A percentile compares a stretch with the other conserved stretches of the same genome.
These are phyloP conservation scores for Caranx melampygus DNA, from an alignment of 2,113 vertebrate species.

Conservation along the genomic window DNA sequence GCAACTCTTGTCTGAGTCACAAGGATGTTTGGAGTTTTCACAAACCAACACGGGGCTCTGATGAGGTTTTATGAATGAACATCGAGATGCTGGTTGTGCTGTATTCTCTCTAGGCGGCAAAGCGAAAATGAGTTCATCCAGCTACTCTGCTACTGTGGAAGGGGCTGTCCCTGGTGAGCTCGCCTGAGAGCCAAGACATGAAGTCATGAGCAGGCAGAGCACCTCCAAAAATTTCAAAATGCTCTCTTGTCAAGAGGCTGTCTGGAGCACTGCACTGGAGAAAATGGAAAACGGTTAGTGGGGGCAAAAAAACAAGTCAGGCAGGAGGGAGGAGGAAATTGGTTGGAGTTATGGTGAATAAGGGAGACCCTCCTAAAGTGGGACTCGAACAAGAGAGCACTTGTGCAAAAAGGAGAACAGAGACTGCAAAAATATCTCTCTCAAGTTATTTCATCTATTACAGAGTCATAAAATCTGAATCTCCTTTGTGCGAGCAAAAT, in stretches of 20 bases:
- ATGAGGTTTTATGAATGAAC: conserved; percentile 74
- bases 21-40: conserved; percentile 31
- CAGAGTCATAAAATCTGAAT: conserved; percentile 4
- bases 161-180: conserved; percentile 51
- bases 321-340: conserved; percentile 27
- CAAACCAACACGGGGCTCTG: conserved; percentile 36
- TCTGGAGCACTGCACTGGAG: conserved; percentile 32
- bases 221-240: conserved; percentile 42
- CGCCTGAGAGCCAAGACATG: conserved; percentile 65
- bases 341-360: conserved; percentile 23
- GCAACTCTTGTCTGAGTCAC: conserved; percentile 38
- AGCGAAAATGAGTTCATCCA: conserved; percentile 72
- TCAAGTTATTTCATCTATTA: background rate
- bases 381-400: conserved; percentile 14
- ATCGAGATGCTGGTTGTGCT: conserved; percentile 40
- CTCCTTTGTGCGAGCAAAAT: background rate
- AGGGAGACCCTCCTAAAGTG: conserved; percentile 10
- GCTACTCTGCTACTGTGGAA: conserved; percentile 76
- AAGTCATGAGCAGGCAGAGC: conserved; percentile 58
- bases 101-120: conserved; percentile 45
- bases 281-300: conserved; percentile 16
- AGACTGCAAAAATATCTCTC: conserved; percentile 4
- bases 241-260: conserved; percentile 40
- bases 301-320: conserved; percentile 24
- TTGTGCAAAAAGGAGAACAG: conserved; percentile 7